A percentile compares a stretch with the other conserved stretches of the same genome.
Evolutionary conservation across 2,888 invertebrate genomes (phyloP).

Genomic region (Euspilapteryx auroguttella): DNA sequence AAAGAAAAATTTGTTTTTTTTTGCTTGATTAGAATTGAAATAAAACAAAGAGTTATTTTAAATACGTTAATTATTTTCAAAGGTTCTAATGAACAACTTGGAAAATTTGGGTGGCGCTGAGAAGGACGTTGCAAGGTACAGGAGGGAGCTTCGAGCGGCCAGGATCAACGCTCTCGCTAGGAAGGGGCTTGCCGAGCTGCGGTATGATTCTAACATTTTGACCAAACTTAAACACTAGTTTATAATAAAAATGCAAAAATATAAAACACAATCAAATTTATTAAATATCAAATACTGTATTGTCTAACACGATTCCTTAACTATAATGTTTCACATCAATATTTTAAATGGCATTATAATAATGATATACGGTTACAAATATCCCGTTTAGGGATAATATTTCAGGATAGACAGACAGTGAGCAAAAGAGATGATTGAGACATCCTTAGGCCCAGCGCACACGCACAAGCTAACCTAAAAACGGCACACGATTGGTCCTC

Average conservation of each 20-base stretch:
- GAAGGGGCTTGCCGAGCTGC: slow-evolving; percentile 35
- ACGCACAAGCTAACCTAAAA: too few relatives aligned
- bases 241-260: slow-evolving; percentile 18
- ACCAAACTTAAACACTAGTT: slow-evolving; percentile 7
- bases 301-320: slow-evolving; percentile 62
- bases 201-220: slow-evolving; percentile 23
- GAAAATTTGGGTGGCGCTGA: slow-evolving; percentile 42
- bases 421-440: background rate
- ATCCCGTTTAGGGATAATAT: slow-evolving; percentile 27
- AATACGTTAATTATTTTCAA: too few relatives aligned
- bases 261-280: slow-evolving; percentile 61
- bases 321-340: slow-evolving; percentile 59
- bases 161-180: slow-evolving; percentile 36
- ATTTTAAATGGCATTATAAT: slow-evolving; percentile 29
- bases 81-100: slow-evolving; percentile 42
- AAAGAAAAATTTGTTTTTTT: too few relatives aligned
- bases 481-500: too few relatives aligned
- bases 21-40: too few relatives aligned
- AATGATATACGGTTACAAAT: slow-evolving; percentile 43
- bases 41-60: too few relatives aligned
- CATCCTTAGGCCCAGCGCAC: too few relatives aligned
- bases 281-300: slow-evolving; percentile 62
- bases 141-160: slow-evolving; percentile 31
- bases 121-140: slow-evolving; percentile 24
- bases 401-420: background rate